Evolutionary conservation across 2,888 invertebrate species (phyloP), one percentile per base, ranked within the genome.

Genomic region (Noctua janthina): DNA sequence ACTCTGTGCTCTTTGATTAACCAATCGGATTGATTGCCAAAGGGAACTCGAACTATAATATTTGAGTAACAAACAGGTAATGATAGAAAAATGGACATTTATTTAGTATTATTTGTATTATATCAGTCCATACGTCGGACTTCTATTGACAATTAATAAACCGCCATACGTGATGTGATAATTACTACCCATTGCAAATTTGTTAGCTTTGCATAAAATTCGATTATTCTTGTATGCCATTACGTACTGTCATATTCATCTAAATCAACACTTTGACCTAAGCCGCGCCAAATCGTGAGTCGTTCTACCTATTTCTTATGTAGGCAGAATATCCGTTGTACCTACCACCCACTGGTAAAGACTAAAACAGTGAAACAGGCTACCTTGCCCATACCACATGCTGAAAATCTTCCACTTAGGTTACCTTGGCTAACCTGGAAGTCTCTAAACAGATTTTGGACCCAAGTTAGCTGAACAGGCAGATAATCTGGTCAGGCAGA

Each of bases 1-100:
- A 56, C 66, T 70, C 17, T 73, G 29, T 62, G 72, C 87, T 74
- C 84, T 87, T 87, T 89, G 87, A 89, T 84, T 83, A 79, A 75
- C 80, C 80, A 83, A 71, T 88, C 76, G 76, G 59, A 76, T 66
- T 87, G 75, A 87, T 81, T 83, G 84, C 74, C 67, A 75, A 88
- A 81, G 89, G 64, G 74, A 81, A 75, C 15, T 59, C 29, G 11
- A 78, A 78, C 74, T 79, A 71, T 89, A 67, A 79, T 87, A 87
- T 85, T 85, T 84, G 73, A 70, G 43, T 69, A 73, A 67, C 62
- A 84, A 79, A 84, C 69, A 71, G 35, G 62, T 76, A 69, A 76
- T 64, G 51, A 51, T 56, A 15, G 39, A 35, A 51, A 81, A 51
- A 35, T 66, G 23, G 20, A 51, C 46, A 56, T 67, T 68, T 49